phyloP scores from a whole-genome alignment of 2,797 vertebrate species.

The Eleutherodactylus coqui region DNA sequence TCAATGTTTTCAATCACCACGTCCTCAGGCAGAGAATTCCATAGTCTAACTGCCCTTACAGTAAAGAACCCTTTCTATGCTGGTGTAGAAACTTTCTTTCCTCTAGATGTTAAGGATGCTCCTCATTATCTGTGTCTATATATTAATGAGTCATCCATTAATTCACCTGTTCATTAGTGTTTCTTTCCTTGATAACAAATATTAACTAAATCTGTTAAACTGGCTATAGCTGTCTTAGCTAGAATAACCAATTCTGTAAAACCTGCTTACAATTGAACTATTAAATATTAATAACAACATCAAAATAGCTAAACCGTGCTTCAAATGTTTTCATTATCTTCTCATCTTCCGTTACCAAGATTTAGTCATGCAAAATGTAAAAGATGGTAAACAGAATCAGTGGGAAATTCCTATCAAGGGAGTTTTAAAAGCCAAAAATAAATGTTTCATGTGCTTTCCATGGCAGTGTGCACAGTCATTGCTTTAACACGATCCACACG shows the following conservation, averaged over 20 bases:
- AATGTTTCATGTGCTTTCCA: conserved; percentile 29
- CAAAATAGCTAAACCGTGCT: conserved; percentile 38
- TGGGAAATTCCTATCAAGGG: conserved; percentile 38
- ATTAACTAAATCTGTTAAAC: not conserved
- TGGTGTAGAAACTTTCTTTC: no score
- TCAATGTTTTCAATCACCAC: no score
- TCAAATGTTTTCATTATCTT: conserved; percentile 38
- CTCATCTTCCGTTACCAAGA: conserved; percentile 35
- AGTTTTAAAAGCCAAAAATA: conserved; percentile 15
- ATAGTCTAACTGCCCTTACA: no score
- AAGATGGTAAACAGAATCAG: conserved; percentile 39
- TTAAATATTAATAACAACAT: conserved; percentile 46
- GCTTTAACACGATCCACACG: not conserved
- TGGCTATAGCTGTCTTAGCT: not conserved
- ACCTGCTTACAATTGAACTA: not conserved
- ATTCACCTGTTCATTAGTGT: not conserved
- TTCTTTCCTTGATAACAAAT: not conserved
- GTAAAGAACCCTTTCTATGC: no score
- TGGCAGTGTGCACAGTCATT: conserved; percentile 1
- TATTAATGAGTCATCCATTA: not conserved
- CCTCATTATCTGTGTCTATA: no score
- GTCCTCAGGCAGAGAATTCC: no score
- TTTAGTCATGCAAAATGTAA: conserved; percentile 43
- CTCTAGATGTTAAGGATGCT: no score
- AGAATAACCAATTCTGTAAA: not conserved